Base-by-base conservation (phyloP, 2,888 invertebrate species). In the Alitta virens region DNA sequence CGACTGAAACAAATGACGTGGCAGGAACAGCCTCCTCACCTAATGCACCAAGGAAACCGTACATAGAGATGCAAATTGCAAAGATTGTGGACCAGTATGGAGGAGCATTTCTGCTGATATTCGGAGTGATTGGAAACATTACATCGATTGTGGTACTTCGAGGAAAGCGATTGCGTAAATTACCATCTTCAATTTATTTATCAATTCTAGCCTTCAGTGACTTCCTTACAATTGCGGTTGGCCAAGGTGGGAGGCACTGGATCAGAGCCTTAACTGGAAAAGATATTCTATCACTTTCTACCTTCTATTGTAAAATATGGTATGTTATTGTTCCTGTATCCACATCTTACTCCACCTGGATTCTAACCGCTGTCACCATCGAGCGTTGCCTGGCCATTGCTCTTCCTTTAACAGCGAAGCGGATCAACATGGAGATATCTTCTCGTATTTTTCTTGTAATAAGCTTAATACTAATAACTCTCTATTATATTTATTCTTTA, bases 241-340 rank as follows among this genome's bases (percentile, higher is more conserved):
- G 56, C 2, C 61, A 61, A 38, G 56, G 38, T 2, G 42, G 33
- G 26, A 42, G 61, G 21, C 61, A 61, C 50, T 42, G 18, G 18
- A 55, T 56, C 18, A 25, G 61, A n/a, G 14, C 49, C 33, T 2
- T 61, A 7, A 46, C 26, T 9, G 61, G 61, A 3, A 26, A 18
- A 14, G 61, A 61, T 49, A 55, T 51, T 18, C 49, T 38, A 3
- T 25, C 38, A 12, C 43, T 56, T 23, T n/a, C 16, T 2, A 42
- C 33, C 21, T 53, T 33, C 43, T 60, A 60, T 53, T 60, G 60
- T 40, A 60, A 54, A 25, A 18, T 40, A 7, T 60, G 60, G 60
- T 60, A 38, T 25, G 9, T 25, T 23, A 7, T 60, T 33, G 49
- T 60, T 23, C 33, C 46, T 7, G 53, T 26, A 2, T 9, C 18